A percentile compares a stretch with the other conserved stretches of the same genome.
Conservation (phyloP, 2,797 vertebrate species). For the Furcifer pardalis region DNA sequence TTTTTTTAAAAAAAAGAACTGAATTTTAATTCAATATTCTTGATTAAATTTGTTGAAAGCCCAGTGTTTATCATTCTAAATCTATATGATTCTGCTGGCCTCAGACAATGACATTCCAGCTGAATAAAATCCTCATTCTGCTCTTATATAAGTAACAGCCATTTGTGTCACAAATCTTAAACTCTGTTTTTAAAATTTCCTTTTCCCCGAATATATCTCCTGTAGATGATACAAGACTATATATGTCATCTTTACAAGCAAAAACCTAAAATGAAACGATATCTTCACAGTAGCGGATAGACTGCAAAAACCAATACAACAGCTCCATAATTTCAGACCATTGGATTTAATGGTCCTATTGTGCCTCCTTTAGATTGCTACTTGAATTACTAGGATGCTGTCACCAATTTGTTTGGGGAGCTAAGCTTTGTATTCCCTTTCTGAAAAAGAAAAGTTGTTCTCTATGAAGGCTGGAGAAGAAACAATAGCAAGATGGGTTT, state of each 20-base stretch:
- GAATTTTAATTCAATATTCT: not conserved
- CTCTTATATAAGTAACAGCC: slow-evolving; percentile 43
- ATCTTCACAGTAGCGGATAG: slow-evolving; percentile 48
- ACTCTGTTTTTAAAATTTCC: slow-evolving; percentile 52
- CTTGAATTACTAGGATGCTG: too few relatives aligned
- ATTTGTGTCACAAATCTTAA: slow-evolving; percentile 51
- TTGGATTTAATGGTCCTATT: too few relatives aligned
- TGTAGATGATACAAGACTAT: too few relatives aligned
- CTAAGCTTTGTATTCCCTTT: too few relatives aligned
- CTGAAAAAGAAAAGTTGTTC: too few relatives aligned
- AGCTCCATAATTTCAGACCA: too few relatives aligned
- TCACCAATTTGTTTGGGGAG: too few relatives aligned
- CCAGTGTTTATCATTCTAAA: not conserved
- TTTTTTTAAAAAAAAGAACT: not conserved
- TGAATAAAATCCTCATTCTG: not conserved
- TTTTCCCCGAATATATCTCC: slow-evolving; percentile 62
- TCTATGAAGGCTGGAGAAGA: too few relatives aligned
- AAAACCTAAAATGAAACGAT: slow-evolving; percentile 59
- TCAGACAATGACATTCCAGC: not conserved
- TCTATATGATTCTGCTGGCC: not conserved
- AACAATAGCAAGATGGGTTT: too few relatives aligned
- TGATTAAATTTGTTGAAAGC: not conserved
- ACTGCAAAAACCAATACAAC: slow-evolving; percentile 21
- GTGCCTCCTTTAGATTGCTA: too few relatives aligned
- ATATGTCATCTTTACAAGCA: slow-evolving; percentile 44